A percentile compares a stretch with the other conserved stretches of the same genome.
Evolutionary conservation across 2,797 vertebrate species (phyloP).

Genomic region (Chromobotia macracanthus): DNA sequence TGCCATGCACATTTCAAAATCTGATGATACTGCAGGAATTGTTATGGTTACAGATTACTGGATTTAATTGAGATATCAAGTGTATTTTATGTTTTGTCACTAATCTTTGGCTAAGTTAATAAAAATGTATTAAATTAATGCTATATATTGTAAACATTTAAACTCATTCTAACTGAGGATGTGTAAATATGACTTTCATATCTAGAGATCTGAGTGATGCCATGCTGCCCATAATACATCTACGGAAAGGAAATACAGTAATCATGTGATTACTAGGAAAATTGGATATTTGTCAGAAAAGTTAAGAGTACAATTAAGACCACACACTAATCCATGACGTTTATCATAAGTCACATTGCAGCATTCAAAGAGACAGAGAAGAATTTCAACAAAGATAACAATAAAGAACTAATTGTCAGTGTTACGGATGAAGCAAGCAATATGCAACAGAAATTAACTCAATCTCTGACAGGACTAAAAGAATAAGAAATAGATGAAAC

Average conservation of each 20-base stretch:
- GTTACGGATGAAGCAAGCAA: constrained; percentile 38
- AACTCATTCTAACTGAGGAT: too few relatives aligned
- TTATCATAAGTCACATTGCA: constrained; percentile 48
- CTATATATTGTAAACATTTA: too few relatives aligned
- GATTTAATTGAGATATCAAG: too few relatives aligned
- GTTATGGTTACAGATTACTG: not conserved
- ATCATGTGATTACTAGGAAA: not conserved
- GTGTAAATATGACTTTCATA: too few relatives aligned
- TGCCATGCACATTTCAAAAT: not conserved
- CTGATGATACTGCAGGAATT: not conserved
- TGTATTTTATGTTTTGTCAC: too few relatives aligned
- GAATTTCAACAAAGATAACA: constrained; percentile 36
- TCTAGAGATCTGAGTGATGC: too few relatives aligned
- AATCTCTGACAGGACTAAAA: not conserved
- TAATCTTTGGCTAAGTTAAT: too few relatives aligned
- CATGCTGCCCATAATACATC: not conserved
- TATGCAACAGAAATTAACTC: not conserved
- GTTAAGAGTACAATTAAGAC: constrained; percentile 34
- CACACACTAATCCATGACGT: constrained; percentile 30
- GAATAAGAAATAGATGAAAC: not conserved
- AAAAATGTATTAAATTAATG: too few relatives aligned
- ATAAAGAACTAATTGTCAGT: constrained; percentile 29
- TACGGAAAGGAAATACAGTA: not conserved
- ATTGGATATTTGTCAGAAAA: constrained; percentile 22
- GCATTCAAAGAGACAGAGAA: constrained; percentile 42